Percentiles rank a stretch among this genome's conserved stretches.
These are phyloP conservation scores for Diachasma alloeum DNA, from an alignment of 1,140 invertebrate genomes.

Conservation along the genomic window DNA sequence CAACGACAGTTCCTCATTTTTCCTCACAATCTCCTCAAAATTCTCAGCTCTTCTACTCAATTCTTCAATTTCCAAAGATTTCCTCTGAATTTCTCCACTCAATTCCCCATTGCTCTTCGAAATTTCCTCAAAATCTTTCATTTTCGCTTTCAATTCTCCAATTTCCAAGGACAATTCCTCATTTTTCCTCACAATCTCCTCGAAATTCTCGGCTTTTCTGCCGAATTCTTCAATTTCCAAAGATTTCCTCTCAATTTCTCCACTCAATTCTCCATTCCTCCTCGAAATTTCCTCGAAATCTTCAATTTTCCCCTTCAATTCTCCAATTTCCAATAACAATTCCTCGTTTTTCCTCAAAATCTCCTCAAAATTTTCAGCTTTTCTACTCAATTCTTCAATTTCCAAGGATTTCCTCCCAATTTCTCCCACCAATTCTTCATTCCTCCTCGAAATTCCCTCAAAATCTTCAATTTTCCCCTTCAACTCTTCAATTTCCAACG, in stretches of 20 bases:
- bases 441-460: not conserved
- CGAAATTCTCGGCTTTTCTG: not conserved
- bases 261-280: not conserved
- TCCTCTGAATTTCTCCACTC: conserved; percentile 18
- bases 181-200: not conserved
- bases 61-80: not conserved
- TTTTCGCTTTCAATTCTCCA: conserved; percentile 43
- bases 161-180: conserved; percentile 7
- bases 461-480: not conserved
- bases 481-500: conserved; percentile 5
- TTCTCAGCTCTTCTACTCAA: not conserved
- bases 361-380: not conserved
- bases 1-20: conserved; percentile 1
- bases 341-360: conserved; percentile 5
- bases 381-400: not conserved
- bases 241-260: conserved; percentile 1
- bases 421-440: not conserved
- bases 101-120: conserved; percentile 45
- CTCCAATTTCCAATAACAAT: not conserved
- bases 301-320: conserved; percentile 46
- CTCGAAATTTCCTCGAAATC: conserved; percentile 43
- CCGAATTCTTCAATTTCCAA: not conserved
- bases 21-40: not conserved
- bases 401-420: not conserved
- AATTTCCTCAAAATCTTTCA: conserved; percentile 36